Conservation (phyloP, 2,888 invertebrate species). For the Pseudanteris insignis region DNA sequence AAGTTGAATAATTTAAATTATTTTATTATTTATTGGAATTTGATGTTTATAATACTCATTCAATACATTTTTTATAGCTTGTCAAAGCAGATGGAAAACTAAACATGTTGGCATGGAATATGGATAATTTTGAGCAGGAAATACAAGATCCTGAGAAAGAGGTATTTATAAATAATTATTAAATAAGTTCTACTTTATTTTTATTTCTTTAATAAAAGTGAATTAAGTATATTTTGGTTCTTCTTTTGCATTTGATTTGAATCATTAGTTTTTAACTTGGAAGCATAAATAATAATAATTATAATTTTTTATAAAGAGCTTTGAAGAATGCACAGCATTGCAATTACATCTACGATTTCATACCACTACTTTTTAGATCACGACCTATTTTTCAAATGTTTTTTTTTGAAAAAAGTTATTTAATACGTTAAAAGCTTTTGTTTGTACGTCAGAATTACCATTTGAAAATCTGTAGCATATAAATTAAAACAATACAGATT, state of each 20-base stretch:
- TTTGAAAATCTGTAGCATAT: not conserved
- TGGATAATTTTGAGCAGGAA: constrained; percentile 77
- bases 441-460: not conserved
- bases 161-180: constrained; percentile 62
- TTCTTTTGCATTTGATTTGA: too few species aligned
- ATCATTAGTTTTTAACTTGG: not conserved
- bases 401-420: not conserved
- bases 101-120: constrained; percentile 78
- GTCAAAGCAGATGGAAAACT: constrained; percentile 78
- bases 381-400: constrained; percentile 11
- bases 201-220: constrained; percentile 1
- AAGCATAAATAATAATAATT: too few species aligned
- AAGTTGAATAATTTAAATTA: too few species aligned
- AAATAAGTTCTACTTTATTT: constrained; percentile 1
- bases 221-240: too few species aligned
- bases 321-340: not conserved
- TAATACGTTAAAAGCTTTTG: not conserved
- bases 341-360: not conserved
- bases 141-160: constrained; percentile 69
- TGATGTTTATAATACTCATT: too few species aligned
- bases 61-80: constrained; percentile 69
- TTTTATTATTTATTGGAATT: too few species aligned
- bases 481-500: not conserved
- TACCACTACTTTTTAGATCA: constrained; percentile 7
- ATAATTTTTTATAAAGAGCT: too few species aligned